Percentiles rank a stretch among this genome's conserved stretches.
Evolutionary conservation across 1,140 invertebrate species (phyloP).

Genomic region (Contarinia nasturtii): DNA sequence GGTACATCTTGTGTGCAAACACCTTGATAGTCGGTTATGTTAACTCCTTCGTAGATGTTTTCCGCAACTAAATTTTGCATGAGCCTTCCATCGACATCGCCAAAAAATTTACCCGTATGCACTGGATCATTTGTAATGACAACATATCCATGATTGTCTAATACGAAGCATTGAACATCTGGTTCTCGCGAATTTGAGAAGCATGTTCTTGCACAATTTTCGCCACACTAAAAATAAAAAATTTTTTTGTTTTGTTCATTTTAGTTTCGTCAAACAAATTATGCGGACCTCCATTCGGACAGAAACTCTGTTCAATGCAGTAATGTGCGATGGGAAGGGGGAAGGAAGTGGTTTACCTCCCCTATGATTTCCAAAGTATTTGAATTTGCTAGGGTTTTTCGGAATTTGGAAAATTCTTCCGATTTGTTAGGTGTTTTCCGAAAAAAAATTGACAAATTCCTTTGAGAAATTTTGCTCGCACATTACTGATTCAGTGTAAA

Average conservation of each 20-base stretch:
- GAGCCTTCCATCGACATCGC: slow-evolving; percentile 58
- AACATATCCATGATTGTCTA: slow-evolving; percentile 82
- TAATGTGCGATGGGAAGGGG: no score
- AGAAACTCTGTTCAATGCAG: no score
- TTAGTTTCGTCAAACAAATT: no score
- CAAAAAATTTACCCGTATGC: slow-evolving; percentile 72
- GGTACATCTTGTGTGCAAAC: slow-evolving; percentile 55
- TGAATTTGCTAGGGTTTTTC: no score
- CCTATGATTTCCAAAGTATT: no score
- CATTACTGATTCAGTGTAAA: no score
- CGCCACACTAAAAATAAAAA: slow-evolving; percentile 32
- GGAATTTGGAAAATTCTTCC: no score
- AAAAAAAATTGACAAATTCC: no score
- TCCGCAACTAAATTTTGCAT: slow-evolving; percentile 60
- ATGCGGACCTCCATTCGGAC: no score
- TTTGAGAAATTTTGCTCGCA: no score
- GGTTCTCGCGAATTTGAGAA: slow-evolving; percentile 25
- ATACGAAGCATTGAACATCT: slow-evolving; percentile 60
- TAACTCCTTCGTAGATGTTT: slow-evolving; percentile 54
- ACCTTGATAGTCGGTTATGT: slow-evolving; percentile 76
- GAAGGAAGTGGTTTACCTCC: no score
- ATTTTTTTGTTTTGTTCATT: not conserved
- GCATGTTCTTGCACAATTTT: slow-evolving; percentile 42
- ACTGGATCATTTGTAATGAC: slow-evolving; percentile 49
- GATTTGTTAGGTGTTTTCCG: no score